A percentile compares a stretch with the other conserved stretches of the same genome.
Evolutionary conservation across 2,888 invertebrate species (phyloP).

Genomic region (Dicyrtoma fusca): DNA sequence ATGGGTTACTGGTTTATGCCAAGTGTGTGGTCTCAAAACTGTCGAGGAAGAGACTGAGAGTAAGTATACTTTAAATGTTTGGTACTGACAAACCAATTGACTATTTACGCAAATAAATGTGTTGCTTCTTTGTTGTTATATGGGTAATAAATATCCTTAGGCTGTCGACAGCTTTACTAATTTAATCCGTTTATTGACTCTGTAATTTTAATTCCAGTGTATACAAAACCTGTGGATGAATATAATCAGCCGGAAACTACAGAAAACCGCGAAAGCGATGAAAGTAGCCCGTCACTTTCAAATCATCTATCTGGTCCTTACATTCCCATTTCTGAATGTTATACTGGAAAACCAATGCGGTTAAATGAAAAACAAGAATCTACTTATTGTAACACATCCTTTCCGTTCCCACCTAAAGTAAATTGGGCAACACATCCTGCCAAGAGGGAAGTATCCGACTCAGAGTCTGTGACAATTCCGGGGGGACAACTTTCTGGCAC

Average conservation of each 20-base stretch:
- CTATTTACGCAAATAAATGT: not conserved
- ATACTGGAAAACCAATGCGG: conserved; percentile 69
- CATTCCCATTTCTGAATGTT: conserved; percentile 90
- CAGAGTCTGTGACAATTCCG: conserved; percentile 10
- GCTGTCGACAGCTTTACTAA: too few species aligned
- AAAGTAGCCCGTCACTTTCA: conserved; percentile 55
- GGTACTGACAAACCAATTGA: not conserved
- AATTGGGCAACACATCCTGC: conserved; percentile 56
- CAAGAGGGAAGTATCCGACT: conserved; percentile 41
- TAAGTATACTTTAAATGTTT: conserved; percentile 28
- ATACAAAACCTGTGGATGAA: conserved; percentile 26
- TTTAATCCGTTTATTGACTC: too few species aligned
- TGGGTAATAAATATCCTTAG: conserved; percentile 7
- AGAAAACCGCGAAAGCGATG: conserved; percentile 50
- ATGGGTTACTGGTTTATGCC: conserved; percentile 94
- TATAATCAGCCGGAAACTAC: conserved; percentile 20
- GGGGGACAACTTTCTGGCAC: not conserved
- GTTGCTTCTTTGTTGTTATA: too few species aligned
- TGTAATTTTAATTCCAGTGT: conserved; percentile 15
- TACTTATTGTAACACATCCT: conserved; percentile 51
- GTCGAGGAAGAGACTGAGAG: conserved; percentile 47
- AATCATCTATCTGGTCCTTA: conserved; percentile 73
- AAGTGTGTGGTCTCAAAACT: conserved; percentile 59
- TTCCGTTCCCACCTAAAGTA: conserved; percentile 56
- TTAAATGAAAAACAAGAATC: conserved; percentile 41